Percentiles rank a stretch among this genome's conserved stretches.
phyloP scores from a whole-genome alignment of 2,797 vertebrate genomes.

The Neosalanx taihuensis region DNA sequence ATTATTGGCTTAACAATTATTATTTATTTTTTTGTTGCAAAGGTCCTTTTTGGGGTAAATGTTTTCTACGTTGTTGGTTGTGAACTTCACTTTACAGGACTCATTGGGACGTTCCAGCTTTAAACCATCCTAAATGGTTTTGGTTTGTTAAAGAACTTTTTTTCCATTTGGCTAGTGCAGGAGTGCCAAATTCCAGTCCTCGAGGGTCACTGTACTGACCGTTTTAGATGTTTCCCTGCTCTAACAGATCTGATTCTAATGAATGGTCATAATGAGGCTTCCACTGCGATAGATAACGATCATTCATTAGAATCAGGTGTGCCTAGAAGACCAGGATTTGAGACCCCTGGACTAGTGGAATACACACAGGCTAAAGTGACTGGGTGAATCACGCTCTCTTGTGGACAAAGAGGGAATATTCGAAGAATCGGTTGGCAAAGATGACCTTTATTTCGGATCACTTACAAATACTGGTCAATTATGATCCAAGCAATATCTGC shows the following conservation, averaged over 20 bases:
- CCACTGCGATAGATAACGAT: too few species aligned
- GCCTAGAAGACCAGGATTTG: too few species aligned
- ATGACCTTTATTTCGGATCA: neutral
- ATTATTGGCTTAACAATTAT: neutral
- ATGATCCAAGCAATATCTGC: neutral
- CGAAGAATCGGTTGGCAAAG: neutral
- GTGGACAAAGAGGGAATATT: slow-evolving; percentile 26
- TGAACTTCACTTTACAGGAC: neutral
- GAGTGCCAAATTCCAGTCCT: too few species aligned
- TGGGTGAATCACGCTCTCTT: slow-evolving; percentile 53
- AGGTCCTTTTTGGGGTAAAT: neutral
- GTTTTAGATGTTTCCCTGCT: too few species aligned
- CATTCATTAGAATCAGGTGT: too few species aligned
- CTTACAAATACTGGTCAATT: slow-evolving; percentile 12
- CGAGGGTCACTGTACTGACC: too few species aligned
- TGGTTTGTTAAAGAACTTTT: neutral
- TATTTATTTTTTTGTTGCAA: neutral
- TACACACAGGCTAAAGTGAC: slow-evolving; percentile 3
- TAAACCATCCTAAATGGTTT: neutral
- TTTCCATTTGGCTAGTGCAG: neutral
- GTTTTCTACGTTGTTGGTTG: neutral
- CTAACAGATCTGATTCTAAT: too few species aligned
- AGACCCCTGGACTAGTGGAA: neutral
- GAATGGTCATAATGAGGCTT: too few species aligned
- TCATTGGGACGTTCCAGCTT: neutral